These are phyloP conservation scores for Drosophila eohydei DNA, from an alignment of 2,888 invertebrate species.

Conservation along the genomic window DNA sequence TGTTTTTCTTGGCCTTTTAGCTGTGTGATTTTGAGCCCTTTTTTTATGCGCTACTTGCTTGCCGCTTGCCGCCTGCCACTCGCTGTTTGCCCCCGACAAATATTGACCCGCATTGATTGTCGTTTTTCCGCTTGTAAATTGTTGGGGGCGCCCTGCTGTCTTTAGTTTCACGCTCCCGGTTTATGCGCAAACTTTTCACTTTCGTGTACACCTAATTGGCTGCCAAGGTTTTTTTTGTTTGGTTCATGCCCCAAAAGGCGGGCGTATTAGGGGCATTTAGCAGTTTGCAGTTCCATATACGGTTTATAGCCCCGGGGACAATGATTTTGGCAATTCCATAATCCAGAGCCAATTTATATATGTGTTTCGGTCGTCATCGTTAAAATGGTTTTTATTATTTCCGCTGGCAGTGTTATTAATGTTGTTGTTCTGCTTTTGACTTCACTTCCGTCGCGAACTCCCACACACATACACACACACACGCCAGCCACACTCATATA, in stretches of 20 bases:
- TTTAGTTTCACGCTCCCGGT: slow-evolving; percentile 50
- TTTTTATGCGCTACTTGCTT: slow-evolving; percentile 46
- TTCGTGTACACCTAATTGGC: slow-evolving; percentile 65
- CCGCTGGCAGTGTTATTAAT: slow-evolving; percentile 74
- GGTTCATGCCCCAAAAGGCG: not conserved
- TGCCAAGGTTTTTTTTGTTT: not conserved
- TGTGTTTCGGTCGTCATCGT: slow-evolving; percentile 63
- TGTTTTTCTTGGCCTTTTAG: slow-evolving; percentile 59
- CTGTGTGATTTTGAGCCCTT: slow-evolving; percentile 68
- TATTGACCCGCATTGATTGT: slow-evolving; percentile 84
- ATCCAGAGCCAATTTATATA: slow-evolving; percentile 59
- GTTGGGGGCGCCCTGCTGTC: slow-evolving; percentile 30
- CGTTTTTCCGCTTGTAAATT: slow-evolving; percentile 83
- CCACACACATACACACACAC: slow-evolving; percentile 15
- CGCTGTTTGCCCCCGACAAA: slow-evolving; percentile 77
- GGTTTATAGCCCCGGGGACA: not conserved
- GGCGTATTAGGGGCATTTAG: slow-evolving; percentile 44
- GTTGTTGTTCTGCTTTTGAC: slow-evolving; percentile 73
- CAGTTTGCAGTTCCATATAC: slow-evolving; percentile 27
- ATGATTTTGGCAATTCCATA: slow-evolving; percentile 20
- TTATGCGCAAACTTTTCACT: slow-evolving; percentile 67
- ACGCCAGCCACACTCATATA: slow-evolving; percentile 37
- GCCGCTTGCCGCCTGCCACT: slow-evolving; percentile 23
- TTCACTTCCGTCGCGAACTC: slow-evolving; percentile 55
- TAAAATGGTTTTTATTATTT: slow-evolving; percentile 79